phyloP scores from a whole-genome alignment of 2,888 invertebrate species.

The Microctonus brassicae region DNA sequence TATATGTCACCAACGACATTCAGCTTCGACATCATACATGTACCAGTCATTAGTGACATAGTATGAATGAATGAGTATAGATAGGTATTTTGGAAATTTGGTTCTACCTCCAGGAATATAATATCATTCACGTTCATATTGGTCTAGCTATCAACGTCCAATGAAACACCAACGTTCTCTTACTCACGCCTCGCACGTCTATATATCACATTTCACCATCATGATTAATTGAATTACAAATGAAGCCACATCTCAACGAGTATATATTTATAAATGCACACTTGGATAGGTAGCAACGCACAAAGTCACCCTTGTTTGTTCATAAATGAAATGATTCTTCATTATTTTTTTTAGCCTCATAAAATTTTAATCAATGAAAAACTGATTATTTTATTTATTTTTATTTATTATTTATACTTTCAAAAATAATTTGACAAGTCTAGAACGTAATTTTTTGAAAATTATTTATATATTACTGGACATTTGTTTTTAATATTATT shows the following conservation, averaged over 20 bases:
- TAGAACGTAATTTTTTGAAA: too few relatives aligned
- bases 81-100: background rate
- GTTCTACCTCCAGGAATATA: background rate
- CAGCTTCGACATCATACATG: too few relatives aligned
- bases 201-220: background rate
- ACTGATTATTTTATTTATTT: too few relatives aligned
- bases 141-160: background rate
- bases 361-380: too few relatives aligned
- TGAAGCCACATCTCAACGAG: background rate
- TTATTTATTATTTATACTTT: too few relatives aligned
- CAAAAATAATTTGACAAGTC: too few relatives aligned
- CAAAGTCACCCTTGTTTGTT: background rate
- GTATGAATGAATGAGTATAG: too few relatives aligned
- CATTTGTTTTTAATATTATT: too few relatives aligned
- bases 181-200: background rate
- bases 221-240: background rate
- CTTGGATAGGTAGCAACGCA: background rate
- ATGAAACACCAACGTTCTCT: background rate
- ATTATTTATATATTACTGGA: too few relatives aligned
- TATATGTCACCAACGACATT: background rate
- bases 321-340: background rate
- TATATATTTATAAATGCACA: conserved; percentile 5
- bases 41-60: too few relatives aligned
- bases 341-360: background rate
- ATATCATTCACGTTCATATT: background rate